Evolutionary conservation across 2,888 invertebrate species (phyloP).

Genomic region (Hypercompe scribonia): DNA sequence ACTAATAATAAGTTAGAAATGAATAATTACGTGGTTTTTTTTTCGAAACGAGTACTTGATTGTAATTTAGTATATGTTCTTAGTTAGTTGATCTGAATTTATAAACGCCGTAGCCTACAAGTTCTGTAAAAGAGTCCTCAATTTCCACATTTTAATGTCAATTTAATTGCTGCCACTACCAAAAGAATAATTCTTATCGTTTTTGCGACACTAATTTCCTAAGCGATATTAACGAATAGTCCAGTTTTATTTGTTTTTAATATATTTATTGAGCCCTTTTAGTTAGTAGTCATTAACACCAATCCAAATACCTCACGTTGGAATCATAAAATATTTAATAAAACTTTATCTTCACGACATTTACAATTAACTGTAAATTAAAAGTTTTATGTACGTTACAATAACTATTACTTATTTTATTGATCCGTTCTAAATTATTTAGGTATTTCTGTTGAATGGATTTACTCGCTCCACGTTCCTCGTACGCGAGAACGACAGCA

Average conservation of each 20-base stretch:
- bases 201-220: not conserved
- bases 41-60: not conserved
- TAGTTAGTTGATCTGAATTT: no score
- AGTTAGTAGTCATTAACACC: not conserved
- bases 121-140: no score
- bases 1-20: not conserved
- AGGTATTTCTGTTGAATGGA: not conserved
- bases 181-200: not conserved
- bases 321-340: not conserved
- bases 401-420: not conserved
- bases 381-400: not conserved
- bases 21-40: not conserved
- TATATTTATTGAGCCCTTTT: not conserved
- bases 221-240: not conserved
- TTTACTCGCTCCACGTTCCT: not conserved
- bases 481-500: not conserved
- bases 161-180: not conserved
- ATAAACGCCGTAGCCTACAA: no score
- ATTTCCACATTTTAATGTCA: not conserved
- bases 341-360: not conserved
- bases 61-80: no score
- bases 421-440: not conserved
- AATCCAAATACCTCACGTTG: not conserved
- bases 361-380: not conserved
- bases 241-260: not conserved